Conservation (phyloP, 2,888 invertebrate species). For the Pediacus dermestoides region DNA sequence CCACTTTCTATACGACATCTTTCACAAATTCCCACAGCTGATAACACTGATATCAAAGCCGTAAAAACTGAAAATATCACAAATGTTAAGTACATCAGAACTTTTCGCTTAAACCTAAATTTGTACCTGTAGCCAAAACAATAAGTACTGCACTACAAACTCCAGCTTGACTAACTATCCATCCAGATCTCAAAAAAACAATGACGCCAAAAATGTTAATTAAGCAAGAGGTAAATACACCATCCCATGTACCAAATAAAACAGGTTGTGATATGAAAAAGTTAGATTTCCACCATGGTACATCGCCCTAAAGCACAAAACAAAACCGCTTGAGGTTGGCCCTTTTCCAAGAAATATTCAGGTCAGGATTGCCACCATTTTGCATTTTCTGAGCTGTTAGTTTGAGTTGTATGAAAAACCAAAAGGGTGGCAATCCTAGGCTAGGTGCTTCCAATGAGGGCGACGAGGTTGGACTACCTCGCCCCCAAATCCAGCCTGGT, state of each 20-base stretch:
- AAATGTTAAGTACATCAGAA: constrained; percentile 4
- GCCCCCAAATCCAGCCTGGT: too few relatives aligned
- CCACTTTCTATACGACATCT: constrained; percentile 92
- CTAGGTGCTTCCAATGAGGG: too few relatives aligned
- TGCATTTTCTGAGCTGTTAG: too few relatives aligned
- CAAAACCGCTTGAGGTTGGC: too few relatives aligned
- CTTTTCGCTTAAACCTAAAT: constrained; percentile 9
- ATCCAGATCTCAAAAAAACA: constrained; percentile 92
- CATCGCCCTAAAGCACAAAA: constrained; percentile 59
- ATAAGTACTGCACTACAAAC: constrained; percentile 76
- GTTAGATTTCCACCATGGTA: constrained; percentile 95
- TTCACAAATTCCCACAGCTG: constrained; percentile 95
- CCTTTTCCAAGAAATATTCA: too few relatives aligned
- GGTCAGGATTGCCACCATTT: too few relatives aligned
- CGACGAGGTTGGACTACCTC: too few relatives aligned
- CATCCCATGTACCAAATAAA: constrained; percentile 96
- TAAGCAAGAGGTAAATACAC: constrained; percentile 95
- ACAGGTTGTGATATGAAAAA: constrained; percentile 95
- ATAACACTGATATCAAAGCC: constrained; percentile 86
- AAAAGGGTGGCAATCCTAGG: too few relatives aligned
- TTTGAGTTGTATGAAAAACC: too few relatives aligned
- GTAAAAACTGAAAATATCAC: constrained; percentile 66
- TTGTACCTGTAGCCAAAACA: constrained; percentile 71
- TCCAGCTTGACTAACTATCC: constrained; percentile 94
- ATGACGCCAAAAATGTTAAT: constrained; percentile 98